Percentiles rank a stretch among this genome's conserved stretches.
These are phyloP conservation scores for Plutomurus gul DNA, from an alignment of 1,140 invertebrate genomes.

Conservation along the genomic window DNA sequence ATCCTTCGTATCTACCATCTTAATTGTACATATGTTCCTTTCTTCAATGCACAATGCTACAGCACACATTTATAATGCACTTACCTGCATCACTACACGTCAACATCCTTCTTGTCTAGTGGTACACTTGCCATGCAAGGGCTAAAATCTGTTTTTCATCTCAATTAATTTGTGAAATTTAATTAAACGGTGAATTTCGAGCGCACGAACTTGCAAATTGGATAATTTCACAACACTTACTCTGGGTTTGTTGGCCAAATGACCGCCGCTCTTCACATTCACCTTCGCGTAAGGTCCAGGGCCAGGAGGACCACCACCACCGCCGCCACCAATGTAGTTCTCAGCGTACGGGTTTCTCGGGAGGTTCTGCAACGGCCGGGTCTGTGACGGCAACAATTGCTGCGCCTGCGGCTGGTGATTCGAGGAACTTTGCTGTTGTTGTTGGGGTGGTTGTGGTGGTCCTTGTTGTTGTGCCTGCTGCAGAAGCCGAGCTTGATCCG, in stretches of 20 bases:
- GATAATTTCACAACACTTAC: neutral
- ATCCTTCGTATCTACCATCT: no score
- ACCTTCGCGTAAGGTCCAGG: neutral
- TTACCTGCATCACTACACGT: no score
- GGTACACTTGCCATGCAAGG: no score
- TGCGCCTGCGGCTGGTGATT: neutral
- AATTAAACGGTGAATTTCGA: no score
- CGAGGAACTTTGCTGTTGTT: neutral
- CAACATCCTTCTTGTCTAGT: no score
- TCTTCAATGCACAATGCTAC: no score
- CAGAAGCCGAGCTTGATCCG: neutral
- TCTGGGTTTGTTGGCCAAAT: neutral
- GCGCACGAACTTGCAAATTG: neutral
- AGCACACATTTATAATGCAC: no score
- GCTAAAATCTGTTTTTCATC: no score
- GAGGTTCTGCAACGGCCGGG: neutral
- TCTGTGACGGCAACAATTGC: neutral
- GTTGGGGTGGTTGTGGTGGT: neutral
- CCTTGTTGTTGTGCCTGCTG: neutral
- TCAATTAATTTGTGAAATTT: no score
- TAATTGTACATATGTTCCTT: no score
- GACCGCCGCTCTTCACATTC: neutral
- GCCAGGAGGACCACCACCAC: neutral
- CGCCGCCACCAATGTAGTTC: slow-evolving; percentile 8
- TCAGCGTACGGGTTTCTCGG: neutral